Evolutionary conservation across 2,113 vertebrate species (phyloP).

Genomic region (Erinaceus europaeus): DNA sequence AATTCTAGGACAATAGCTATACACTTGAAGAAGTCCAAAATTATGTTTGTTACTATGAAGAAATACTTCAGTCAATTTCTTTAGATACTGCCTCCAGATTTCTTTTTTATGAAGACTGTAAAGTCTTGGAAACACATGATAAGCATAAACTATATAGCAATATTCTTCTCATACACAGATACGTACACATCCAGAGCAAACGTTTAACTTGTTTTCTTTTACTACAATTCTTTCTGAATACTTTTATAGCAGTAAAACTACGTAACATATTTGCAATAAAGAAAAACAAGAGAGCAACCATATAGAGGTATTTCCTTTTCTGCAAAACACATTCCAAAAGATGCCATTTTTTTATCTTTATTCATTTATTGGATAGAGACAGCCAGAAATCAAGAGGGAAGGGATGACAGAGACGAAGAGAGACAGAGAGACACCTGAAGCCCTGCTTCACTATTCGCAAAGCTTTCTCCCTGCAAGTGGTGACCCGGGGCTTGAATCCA

Average conservation of each 20-base stretch:
- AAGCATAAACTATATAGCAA: neutral
- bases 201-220: neutral
- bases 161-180: neutral
- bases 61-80: neutral
- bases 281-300: neutral
- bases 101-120: neutral
- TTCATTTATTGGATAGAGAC: too few relatives aligned
- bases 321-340: neutral
- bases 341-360: too few relatives aligned
- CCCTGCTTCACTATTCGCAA: too few relatives aligned
- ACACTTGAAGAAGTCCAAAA: neutral
- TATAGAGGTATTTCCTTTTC: neutral
- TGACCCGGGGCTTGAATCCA: too few relatives aligned
- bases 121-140: neutral
- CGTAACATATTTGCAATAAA: neutral
- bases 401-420: too few relatives aligned
- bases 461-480: too few relatives aligned
- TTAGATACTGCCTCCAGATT: neutral
- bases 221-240: neutral
- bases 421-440: too few relatives aligned
- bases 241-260: constrained; percentile 1
- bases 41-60: neutral
- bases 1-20: neutral
- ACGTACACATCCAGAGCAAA: neutral
- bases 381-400: too few relatives aligned